Base-by-base conservation (phyloP, 2,797 vertebrate species). In the Hyperoplus immaculatus region DNA sequence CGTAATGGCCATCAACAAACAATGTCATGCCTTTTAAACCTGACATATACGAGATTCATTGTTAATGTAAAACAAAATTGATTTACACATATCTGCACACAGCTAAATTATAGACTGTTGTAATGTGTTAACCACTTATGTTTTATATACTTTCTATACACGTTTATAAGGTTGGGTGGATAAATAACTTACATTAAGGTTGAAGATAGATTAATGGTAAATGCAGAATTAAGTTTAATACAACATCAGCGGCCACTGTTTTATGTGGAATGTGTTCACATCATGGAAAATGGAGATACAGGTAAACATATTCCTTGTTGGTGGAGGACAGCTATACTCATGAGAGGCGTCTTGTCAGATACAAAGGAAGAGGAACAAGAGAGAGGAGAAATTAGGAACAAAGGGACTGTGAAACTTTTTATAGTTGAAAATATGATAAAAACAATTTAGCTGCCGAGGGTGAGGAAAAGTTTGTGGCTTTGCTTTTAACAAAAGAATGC, bases 381-480 rank as follows among this genome's bases (percentile, higher is more conserved):
- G 58, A 42, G 1, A 42, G 10, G 1, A 38, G 47, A 59, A 21
- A 56, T 41, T 50, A 49, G 21, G 29, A 72, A 60, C 58, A 80
- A 39, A 68, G 14, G 8, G 58, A 61, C 12, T 39, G 16, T 51
- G 49, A 81, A 89, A 83, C 75, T 86, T 89, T 80, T 75, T 81
- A 16, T 10, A 21, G 43, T 36, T 5, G 51, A 67, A 72, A 72
- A 50, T 41, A 18, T 59, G 84, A 66, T 72, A 60, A 84, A 73
- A 84, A 72, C 49, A 51, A 38, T 65, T 81, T 69, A 78, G 55
- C 50, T 60, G 75, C 71, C 0, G 4, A 66, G 76, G 87, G 54
- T 74, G 80, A 85, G 75, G 57, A 60, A 74, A 88, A 75, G 80
- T 91, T 92, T 89, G 72, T 64, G 81, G 61, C 69, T 78, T 21